Evolutionary conservation across 2,888 invertebrate species (phyloP).

Genomic region (Pantelozetes paolii): DNA sequence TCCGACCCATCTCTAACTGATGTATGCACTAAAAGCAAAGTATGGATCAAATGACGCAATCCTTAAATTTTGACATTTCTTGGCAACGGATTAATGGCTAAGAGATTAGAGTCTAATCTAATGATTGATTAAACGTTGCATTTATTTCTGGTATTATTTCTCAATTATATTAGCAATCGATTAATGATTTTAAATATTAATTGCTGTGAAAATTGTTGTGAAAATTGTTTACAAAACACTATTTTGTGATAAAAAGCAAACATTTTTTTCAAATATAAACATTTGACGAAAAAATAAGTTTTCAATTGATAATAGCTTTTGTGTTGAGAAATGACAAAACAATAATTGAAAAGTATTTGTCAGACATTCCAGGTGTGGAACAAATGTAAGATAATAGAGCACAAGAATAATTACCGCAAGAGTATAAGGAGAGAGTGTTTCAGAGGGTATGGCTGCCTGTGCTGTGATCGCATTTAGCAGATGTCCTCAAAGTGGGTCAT

Average conservation of each 20-base stretch:
- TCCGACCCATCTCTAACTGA: not conserved
- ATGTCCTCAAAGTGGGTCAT: conserved; percentile 35
- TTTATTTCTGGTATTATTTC: not conserved
- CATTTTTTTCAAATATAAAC: too few relatives aligned
- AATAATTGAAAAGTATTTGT: not conserved
- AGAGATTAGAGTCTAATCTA: too few relatives aligned
- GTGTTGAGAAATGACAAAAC: not conserved
- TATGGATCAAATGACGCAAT: conserved; percentile 7
- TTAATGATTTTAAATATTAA: not conserved
- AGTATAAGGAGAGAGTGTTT: not conserved
- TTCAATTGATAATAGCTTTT: not conserved
- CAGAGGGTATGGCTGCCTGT: not conserved
- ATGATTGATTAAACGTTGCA: too few relatives aligned
- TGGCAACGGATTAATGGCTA: too few relatives aligned
- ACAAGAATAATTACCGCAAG: not conserved
- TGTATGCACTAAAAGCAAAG: not conserved
- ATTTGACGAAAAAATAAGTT: too few relatives aligned
- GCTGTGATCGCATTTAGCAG: conserved; percentile 4
- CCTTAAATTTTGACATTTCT: not conserved
- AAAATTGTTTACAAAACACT: not conserved
- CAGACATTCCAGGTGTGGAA: conserved; percentile 5
- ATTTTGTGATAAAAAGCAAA: too few relatives aligned
- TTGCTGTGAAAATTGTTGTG: not conserved
- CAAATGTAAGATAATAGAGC: conserved; percentile 19
- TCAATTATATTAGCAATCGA: too few relatives aligned